These are phyloP conservation scores for Pogonomyrmex californicus DNA, from an alignment of 1,140 invertebrate genomes.

Conservation along the genomic window DNA sequence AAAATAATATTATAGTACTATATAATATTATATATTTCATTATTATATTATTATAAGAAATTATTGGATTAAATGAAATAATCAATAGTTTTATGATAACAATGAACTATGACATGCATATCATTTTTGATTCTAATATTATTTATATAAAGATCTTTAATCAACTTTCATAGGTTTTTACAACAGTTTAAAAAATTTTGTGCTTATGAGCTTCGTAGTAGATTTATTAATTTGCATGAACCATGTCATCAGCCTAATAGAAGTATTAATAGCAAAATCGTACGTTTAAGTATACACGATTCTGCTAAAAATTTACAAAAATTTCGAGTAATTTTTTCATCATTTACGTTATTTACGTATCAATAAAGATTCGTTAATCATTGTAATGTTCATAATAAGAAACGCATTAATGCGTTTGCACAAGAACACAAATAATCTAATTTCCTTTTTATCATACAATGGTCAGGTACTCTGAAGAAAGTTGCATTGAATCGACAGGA, in stretches of 20 bases:
- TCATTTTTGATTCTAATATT: not conserved
- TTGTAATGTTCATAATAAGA: not conserved
- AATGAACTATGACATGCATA: not conserved
- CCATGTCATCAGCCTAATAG: not conserved
- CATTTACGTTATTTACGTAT: not conserved
- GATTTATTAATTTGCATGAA: not conserved
- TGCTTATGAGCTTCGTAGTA: not conserved
- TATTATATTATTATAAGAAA: not conserved
- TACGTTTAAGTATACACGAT: not conserved
- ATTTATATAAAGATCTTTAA: not conserved
- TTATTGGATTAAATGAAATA: not conserved
- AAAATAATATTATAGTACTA: not conserved
- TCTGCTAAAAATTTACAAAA: not conserved
- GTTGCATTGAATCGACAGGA: conserved; percentile 84
- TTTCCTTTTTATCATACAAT: conserved; percentile 79
- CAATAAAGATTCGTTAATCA: not conserved
- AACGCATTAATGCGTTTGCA: not conserved
- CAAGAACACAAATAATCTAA: not conserved
- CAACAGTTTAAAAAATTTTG: not conserved
- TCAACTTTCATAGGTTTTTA: not conserved
- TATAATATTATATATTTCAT: not conserved
- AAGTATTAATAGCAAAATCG: conserved; percentile 3
- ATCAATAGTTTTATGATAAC: not conserved
- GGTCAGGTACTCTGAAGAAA: conserved; percentile 86
- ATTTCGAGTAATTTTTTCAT: not conserved